A percentile compares a stretch with the other conserved stretches of the same genome.
These are phyloP conservation scores for Acrocyrtus sp. DNA, from an alignment of 2,888 invertebrate species.

Conservation along the genomic window DNA sequence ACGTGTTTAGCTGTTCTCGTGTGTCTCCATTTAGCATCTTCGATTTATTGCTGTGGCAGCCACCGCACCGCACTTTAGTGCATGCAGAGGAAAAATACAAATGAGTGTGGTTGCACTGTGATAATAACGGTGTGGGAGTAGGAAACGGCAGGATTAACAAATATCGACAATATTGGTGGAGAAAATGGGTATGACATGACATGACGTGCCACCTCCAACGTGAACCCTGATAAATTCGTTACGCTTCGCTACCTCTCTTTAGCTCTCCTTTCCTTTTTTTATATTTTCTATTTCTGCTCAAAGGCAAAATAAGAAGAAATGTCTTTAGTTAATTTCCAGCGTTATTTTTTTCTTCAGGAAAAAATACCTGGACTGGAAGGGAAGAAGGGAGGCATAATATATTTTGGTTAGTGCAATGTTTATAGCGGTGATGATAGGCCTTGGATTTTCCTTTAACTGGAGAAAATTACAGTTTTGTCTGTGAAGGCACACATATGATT, in stretches of 20 bases:
- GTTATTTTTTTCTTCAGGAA: slow-evolving; percentile 19
- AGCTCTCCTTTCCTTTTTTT: slow-evolving; percentile 5
- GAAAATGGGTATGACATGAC: slow-evolving; percentile 36
- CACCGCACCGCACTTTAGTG: no score
- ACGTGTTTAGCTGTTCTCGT: background rate
- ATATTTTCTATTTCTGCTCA: background rate
- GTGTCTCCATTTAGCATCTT: background rate
- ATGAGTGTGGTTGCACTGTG: slow-evolving; percentile 36
- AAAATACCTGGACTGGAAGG: slow-evolving; percentile 34
- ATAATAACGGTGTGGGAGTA: slow-evolving; percentile 33
- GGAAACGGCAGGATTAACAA: slow-evolving; percentile 43
- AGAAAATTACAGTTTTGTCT: slow-evolving; percentile 52
- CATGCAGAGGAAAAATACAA: no score
- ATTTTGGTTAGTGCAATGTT: slow-evolving; percentile 1
- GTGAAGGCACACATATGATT: background rate
- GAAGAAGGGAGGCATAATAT: slow-evolving; percentile 6
- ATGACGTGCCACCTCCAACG: slow-evolving; percentile 38
- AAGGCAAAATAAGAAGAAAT: background rate
- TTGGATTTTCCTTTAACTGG: slow-evolving; percentile 4
- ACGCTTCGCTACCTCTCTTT: slow-evolving; percentile 19
- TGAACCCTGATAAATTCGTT: slow-evolving; percentile 17
- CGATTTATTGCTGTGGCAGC: background rate
- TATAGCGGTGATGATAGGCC: slow-evolving; percentile 34
- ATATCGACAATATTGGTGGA: slow-evolving; percentile 22
- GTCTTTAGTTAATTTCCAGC: slow-evolving; percentile 47